A percentile compares a stretch with the other conserved stretches of the same genome.
Conservation (phyloP, 2,888 invertebrate genomes). For the Allygus modestus region DNA sequence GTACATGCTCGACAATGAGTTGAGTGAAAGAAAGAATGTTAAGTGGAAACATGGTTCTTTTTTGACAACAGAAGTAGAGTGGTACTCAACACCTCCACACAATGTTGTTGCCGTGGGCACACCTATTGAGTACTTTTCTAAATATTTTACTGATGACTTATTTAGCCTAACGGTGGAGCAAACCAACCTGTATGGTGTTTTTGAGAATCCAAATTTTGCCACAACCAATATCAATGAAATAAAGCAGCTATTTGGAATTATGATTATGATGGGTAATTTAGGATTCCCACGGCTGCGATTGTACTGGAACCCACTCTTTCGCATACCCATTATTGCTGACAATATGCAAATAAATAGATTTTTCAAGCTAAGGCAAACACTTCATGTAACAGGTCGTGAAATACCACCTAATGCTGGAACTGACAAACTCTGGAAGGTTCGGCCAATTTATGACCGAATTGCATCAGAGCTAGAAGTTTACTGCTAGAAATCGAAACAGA, state of each 20-base stretch:
- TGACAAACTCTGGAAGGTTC: constrained; percentile 62
- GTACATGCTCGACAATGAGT: background rate
- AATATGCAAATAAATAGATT: constrained; percentile 67
- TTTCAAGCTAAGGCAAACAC: constrained; percentile 64
- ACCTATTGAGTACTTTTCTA: background rate
- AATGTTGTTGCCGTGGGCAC: background rate
- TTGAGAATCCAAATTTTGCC: constrained; percentile 3
- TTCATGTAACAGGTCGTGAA: constrained; percentile 66
- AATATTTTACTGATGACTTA: constrained; percentile 12
- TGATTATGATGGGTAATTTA: constrained; percentile 51
- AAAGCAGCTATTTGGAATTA: constrained; percentile 16
- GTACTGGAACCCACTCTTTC: constrained; percentile 48
- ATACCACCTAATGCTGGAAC: constrained; percentile 14
- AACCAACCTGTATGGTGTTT: background rate
- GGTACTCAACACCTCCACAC: background rate
- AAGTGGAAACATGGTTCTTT: background rate
- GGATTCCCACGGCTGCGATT: constrained; percentile 43
- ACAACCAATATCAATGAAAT: constrained; percentile 33
- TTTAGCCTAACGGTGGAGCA: background rate
- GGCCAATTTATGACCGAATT: constrained; percentile 59
- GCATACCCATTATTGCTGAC: constrained; percentile 54
- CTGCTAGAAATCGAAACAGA: constrained; percentile 29
- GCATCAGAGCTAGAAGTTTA: constrained; percentile 43
- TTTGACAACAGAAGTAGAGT: background rate
- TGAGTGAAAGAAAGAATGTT: background rate